A percentile compares a stretch with the other conserved stretches of the same genome.
These are phyloP conservation scores for Oasisia sp. DNA, from an alignment of 2,888 invertebrate genomes.

Conservation along the genomic window DNA sequence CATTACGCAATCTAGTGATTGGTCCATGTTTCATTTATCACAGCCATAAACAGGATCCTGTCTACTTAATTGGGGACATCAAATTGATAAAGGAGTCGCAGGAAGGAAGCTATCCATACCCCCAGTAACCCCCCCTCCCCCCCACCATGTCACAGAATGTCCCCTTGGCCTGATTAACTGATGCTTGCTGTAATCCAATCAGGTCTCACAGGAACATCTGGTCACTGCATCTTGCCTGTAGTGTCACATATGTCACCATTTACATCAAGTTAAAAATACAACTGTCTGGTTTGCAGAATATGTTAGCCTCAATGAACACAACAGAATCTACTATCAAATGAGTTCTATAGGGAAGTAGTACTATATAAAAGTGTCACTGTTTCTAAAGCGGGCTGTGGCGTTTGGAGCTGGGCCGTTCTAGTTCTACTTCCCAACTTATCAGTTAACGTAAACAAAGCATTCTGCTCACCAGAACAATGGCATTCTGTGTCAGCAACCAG, in stretches of 20 bases:
- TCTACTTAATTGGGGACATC: neutral
- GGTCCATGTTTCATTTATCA: neutral
- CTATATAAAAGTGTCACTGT: neutral
- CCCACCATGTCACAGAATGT: neutral
- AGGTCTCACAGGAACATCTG: neutral
- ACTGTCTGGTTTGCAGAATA: neutral
- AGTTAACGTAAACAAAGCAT: neutral
- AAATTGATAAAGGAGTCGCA: neutral
- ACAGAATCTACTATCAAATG: neutral
- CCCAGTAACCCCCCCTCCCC: neutral
- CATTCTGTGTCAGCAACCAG: neutral
- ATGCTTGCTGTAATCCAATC: neutral
- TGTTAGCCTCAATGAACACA: neutral
- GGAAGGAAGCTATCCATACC: neutral
- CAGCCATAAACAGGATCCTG: neutral
- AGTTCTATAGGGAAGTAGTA: neutral
- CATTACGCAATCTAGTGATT: neutral
- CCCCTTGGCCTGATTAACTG: neutral
- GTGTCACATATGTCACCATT: neutral
- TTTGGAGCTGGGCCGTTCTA: neutral
- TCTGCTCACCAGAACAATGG: neutral
- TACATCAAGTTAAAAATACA: neutral
- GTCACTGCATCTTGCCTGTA: neutral
- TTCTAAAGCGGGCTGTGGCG: neutral
- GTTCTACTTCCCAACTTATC: neutral